Evolutionary conservation across 2,113 vertebrate genomes (phyloP).

Genomic region (Odontophorus gujanensis): DNA sequence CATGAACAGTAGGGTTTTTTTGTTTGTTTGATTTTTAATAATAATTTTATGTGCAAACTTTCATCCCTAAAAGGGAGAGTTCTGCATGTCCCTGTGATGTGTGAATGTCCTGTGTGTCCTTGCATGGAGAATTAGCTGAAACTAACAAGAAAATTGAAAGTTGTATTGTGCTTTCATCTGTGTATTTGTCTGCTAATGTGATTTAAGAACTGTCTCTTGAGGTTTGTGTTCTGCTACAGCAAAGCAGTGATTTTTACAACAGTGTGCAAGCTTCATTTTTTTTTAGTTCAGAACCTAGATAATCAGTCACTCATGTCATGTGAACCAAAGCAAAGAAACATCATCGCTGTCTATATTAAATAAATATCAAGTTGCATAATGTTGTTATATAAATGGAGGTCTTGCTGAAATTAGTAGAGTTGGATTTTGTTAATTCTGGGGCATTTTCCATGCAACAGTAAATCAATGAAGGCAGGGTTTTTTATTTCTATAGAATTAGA

Average conservation of each 20-base stretch:
- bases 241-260: not conserved
- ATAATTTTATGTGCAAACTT: not conserved
- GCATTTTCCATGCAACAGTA: not conserved
- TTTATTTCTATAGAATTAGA: slow-evolving; percentile 6
- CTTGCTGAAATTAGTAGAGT: slow-evolving; percentile 18
- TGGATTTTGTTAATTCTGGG: slow-evolving; percentile 45
- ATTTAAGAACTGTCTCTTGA: slow-evolving; percentile 9
- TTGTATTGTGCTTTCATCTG: accelerated
- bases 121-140: not conserved
- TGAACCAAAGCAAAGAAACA: not conserved
- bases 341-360: not conserved
- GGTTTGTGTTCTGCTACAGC: not conserved
- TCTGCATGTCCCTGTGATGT: not conserved
- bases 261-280: not conserved
- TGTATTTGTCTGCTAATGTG: not conserved
- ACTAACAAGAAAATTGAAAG: slow-evolving; percentile 12
- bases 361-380: slow-evolving; percentile 26
- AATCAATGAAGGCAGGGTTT: not conserved
- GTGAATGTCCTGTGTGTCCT: not conserved
- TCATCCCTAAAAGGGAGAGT: not conserved
- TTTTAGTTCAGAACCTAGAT: not conserved
- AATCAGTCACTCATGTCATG: slow-evolving; percentile 2
- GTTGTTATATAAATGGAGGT: slow-evolving; percentile 23
- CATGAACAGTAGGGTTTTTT: not conserved
- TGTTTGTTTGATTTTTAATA: not conserved